Evolutionary conservation across 2,113 vertebrate genomes (phyloP).

Genomic region (Rutilus rutilus): DNA sequence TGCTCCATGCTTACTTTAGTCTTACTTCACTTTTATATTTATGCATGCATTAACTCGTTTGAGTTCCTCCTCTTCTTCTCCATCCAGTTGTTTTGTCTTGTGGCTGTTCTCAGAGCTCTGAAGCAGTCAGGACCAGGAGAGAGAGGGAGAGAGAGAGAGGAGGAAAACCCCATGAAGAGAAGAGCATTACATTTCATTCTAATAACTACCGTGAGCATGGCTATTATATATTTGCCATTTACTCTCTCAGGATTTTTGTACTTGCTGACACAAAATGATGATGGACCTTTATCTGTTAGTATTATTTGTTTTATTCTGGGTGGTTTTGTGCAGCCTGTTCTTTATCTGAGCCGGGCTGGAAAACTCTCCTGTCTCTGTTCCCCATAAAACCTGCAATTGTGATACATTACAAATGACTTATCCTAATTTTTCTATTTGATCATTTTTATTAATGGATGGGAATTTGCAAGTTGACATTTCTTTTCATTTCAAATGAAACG

Average conservation of each 20-base stretch:
- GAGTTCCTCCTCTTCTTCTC: not conserved
- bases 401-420: too few relatives aligned
- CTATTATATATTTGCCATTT: not conserved
- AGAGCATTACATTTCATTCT: not conserved
- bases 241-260: too few relatives aligned
- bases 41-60: not conserved
- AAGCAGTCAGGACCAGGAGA: not conserved
- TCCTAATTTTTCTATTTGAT: too few relatives aligned
- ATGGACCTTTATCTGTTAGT: not conserved
- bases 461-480: too few relatives aligned
- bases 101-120: not conserved
- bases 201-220: too few relatives aligned
- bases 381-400: not conserved
- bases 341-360: not conserved
- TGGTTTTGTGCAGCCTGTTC: not conserved
- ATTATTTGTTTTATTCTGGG: not conserved
- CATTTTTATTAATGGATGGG: too few relatives aligned
- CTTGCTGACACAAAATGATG: too few relatives aligned
- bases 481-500: too few relatives aligned
- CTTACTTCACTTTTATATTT: not conserved
- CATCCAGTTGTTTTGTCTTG: not conserved
- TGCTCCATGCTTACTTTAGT: not conserved
- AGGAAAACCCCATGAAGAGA: too few relatives aligned
- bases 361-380: not conserved
- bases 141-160: not conserved